Percentiles rank a stretch among this genome's conserved stretches.
Conservation (phyloP, 2,113 vertebrate species). For the Damaliscus lunatus region DNA sequence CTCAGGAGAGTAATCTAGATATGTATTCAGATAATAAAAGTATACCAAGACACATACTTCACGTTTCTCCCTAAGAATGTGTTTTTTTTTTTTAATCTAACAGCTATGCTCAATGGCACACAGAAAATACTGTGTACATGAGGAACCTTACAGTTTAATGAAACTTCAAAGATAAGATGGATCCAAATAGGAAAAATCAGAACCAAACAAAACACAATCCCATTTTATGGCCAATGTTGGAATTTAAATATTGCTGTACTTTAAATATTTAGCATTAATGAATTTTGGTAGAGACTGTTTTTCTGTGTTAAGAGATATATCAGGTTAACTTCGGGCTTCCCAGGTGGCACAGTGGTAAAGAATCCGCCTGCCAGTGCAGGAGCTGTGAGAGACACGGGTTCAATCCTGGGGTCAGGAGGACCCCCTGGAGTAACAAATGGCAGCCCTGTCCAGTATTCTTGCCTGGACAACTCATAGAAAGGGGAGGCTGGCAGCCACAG, state of each 20-base stretch:
- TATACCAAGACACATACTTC: neutral
- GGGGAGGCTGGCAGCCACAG: neutral
- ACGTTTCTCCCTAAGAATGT: neutral
- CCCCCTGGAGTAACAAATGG: neutral
- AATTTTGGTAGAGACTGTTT: neutral
- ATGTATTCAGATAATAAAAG: conserved; percentile 45
- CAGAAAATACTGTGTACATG: neutral
- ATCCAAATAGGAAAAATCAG: neutral
- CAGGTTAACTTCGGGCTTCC: neutral
- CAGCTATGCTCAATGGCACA: neutral
- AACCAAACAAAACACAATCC: neutral
- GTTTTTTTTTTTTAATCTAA: neutral
- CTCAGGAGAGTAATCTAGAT: conserved; percentile 24
- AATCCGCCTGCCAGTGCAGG: neutral
- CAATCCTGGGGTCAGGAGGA: neutral
- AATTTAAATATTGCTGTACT: neutral
- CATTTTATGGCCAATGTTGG: neutral
- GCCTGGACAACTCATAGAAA: neutral
- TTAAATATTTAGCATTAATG: neutral
- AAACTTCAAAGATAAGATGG: neutral
- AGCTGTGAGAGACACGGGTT: neutral
- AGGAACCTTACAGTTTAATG: neutral
- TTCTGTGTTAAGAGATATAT: neutral
- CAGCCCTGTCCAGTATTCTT: neutral
- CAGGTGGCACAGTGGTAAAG: neutral